Evolutionary conservation across 2,797 vertebrate species (phyloP).

Genomic region (Cynodonichthys magdalenae): DNA sequence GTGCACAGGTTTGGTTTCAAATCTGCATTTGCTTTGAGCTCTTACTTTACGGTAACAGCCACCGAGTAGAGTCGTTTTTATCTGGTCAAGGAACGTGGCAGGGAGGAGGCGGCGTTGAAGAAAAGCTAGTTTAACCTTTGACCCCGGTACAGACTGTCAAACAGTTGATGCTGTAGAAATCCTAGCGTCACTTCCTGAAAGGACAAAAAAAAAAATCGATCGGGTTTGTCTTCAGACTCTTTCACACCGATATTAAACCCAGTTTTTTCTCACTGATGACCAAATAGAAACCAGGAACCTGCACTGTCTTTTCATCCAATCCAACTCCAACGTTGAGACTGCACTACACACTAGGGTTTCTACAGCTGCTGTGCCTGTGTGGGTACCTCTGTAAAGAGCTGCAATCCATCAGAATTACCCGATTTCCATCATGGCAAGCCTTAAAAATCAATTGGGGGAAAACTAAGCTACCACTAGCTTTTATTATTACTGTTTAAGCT

Average conservation of each 20-base stretch:
- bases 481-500: constrained; percentile 76
- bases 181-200: constrained; percentile 14
- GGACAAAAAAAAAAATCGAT: not conserved
- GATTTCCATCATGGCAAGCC: constrained; percentile 77
- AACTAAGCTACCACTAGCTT: constrained; percentile 74
- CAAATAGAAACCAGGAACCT: not conserved
- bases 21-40: constrained; percentile 37
- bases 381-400: constrained; percentile 43
- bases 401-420: constrained; percentile 50
- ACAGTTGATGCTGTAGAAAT: constrained; percentile 45
- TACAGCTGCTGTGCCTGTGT: constrained; percentile 41
- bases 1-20: constrained; percentile 57
- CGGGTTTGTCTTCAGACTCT: not conserved
- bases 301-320: constrained; percentile 4
- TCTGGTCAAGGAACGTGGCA: constrained; percentile 39
- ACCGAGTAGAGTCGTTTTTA: constrained; percentile 41
- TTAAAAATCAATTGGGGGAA: constrained; percentile 73
- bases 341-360: constrained; percentile 34
- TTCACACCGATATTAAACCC: not conserved
- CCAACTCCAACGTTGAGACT: not conserved
- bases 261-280: constrained; percentile 8
- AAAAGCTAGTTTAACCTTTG: constrained; percentile 31
- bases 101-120: constrained; percentile 6
- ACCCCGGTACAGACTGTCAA: constrained; percentile 21
- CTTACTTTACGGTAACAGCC: constrained; percentile 36